These are phyloP conservation scores for Agrochola circellaris DNA, from an alignment of 2,888 invertebrate genomes.

Conservation along the genomic window DNA sequence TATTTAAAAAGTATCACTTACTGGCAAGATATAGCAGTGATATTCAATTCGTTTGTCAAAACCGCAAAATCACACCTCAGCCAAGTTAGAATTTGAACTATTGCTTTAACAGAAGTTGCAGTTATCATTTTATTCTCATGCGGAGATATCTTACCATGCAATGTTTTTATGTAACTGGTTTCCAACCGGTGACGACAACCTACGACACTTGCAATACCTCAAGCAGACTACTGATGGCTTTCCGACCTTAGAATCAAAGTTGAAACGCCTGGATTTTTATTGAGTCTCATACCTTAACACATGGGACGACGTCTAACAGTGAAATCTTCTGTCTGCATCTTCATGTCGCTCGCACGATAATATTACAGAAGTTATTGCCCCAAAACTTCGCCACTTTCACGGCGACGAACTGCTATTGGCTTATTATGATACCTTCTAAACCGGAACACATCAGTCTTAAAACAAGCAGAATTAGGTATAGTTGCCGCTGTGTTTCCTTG, in stretches of 20 bases:
- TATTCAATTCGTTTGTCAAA: not conserved
- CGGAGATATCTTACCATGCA: not conserved
- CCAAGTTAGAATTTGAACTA: not conserved
- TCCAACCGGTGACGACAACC: too few species aligned
- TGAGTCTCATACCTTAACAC: not conserved
- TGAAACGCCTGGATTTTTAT: not conserved
- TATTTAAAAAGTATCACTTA: not conserved
- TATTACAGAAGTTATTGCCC: not conserved
- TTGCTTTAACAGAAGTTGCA: not conserved
- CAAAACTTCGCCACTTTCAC: not conserved
- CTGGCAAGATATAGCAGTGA: not conserved
- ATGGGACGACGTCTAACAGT: not conserved
- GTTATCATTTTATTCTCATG: not conserved
- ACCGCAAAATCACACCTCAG: not conserved
- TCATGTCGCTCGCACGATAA: not conserved
- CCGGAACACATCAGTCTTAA: not conserved
- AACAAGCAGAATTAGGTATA: not conserved
- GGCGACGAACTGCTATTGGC: not conserved
- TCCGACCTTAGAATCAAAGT: not conserved
- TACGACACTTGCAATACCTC: not conserved
- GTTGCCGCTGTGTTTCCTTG: not conserved
- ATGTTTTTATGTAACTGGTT: not conserved
- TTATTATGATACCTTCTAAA: not conserved
- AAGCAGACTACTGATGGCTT: not conserved
- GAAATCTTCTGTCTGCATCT: too few species aligned